Evolutionary conservation across 2,888 invertebrate genomes (phyloP).

Genomic region (Melinopterus prodromus): DNA sequence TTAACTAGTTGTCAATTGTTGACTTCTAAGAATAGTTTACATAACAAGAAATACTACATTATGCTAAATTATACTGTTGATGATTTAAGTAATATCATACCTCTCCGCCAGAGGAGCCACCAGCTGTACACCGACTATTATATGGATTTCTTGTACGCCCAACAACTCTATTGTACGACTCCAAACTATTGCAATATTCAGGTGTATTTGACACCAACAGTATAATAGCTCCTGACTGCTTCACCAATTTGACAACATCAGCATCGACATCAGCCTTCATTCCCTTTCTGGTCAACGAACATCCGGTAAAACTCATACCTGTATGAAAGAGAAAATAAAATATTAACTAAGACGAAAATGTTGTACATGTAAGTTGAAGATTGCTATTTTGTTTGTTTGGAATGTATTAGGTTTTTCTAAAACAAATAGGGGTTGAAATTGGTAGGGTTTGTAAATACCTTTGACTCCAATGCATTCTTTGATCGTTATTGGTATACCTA

Average conservation of each 20-base stretch:
- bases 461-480: conserved; percentile 84
- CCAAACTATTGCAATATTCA: conserved; percentile 89
- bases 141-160: conserved; percentile 88
- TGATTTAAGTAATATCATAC: conserved; percentile 59
- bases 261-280: conserved; percentile 72
- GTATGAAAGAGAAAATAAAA: conserved; percentile 34
- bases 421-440: too few relatives aligned
- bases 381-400: too few relatives aligned
- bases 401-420: too few relatives aligned
- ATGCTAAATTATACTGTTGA: conserved; percentile 8
- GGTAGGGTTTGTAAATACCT: conserved; percentile 59
- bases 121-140: conserved; percentile 74
- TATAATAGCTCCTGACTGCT: conserved; percentile 80
- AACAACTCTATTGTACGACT: conserved; percentile 79
- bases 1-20: too few relatives aligned
- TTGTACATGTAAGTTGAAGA: not conserved
- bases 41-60: conserved; percentile 12
- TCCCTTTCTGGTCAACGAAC: conserved; percentile 51
- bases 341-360: not conserved
- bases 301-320: conserved; percentile 62
- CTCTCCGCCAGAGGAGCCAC: conserved; percentile 92
- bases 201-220: conserved; percentile 86
- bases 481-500: conserved; percentile 86
- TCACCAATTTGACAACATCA: conserved; percentile 68
- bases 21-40: not conserved